These are phyloP conservation scores for Ailuropoda melanoleuca DNA, from an alignment of 2,113 vertebrate genomes.

Conservation along the genomic window DNA sequence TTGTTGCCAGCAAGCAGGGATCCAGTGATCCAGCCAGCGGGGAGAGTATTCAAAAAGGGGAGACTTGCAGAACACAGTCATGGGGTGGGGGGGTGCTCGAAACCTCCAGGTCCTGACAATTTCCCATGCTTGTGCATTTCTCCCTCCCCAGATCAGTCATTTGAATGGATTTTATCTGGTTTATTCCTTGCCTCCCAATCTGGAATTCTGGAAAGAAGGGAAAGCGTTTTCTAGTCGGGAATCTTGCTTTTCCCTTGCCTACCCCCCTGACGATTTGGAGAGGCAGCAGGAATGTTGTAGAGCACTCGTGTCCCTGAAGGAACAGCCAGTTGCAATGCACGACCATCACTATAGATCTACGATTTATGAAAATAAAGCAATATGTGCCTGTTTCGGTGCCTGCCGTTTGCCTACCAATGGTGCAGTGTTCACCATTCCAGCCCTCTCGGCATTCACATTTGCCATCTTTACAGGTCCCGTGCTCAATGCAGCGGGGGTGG, in stretches of 20 bases:
- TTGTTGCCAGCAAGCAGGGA: conserved; percentile 19
- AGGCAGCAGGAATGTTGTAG: conserved; percentile 28
- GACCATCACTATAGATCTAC: conserved; percentile 88
- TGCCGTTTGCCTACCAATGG: conserved; percentile 96
- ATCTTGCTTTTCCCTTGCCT: background rate
- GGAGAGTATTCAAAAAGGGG: conserved; percentile 26
- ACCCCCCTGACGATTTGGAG: conserved; percentile 37
- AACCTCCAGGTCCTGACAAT: background rate
- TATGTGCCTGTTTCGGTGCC: conserved; percentile 92
- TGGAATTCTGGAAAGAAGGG: conserved; percentile 9
- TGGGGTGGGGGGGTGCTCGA: background rate
- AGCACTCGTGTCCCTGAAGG: conserved; percentile 84
- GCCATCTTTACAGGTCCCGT: conserved; percentile 99
- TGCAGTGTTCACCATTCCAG: conserved; percentile 99
- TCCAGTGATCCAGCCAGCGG: conserved; percentile 20
- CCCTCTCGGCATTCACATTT: conserved; percentile 99
- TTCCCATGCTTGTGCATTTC: conserved; percentile 75
- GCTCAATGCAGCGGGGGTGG: conserved; percentile 97
- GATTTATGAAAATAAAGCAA: conserved; percentile 91
- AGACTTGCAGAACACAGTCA: background rate
- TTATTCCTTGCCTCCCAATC: conserved; percentile 9
- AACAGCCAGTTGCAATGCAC: conserved; percentile 85
- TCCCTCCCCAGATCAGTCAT: background rate
- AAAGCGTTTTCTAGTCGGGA: background rate
- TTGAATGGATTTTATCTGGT: background rate